These are phyloP conservation scores for Sylvia borin DNA, from an alignment of 2,797 vertebrate genomes.

Conservation along the genomic window DNA sequence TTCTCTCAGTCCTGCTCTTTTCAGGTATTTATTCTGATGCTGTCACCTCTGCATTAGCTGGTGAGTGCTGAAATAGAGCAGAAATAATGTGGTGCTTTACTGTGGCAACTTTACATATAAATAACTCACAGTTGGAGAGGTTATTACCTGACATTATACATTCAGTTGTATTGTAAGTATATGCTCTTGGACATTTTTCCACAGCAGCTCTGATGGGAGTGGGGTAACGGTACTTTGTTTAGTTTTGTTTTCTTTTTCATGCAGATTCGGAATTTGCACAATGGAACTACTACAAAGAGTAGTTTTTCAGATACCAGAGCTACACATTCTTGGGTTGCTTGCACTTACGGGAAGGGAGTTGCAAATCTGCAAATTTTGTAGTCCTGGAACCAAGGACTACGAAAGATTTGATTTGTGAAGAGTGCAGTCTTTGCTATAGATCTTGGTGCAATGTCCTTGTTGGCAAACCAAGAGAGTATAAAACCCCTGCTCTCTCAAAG, in stretches of 20 bases:
- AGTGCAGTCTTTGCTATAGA: neutral
- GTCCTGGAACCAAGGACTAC: neutral
- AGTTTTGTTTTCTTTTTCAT: neutral
- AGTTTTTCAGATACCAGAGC: neutral
- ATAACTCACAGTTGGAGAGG: neutral
- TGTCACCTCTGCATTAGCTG: neutral
- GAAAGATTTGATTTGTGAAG: neutral
- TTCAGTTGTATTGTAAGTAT: neutral
- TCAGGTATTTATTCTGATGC: neutral
- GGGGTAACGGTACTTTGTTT: rapidly evolving
- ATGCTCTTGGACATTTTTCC: neutral
- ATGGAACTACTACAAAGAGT: neutral
- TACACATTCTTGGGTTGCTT: neutral
- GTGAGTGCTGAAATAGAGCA: constrained; percentile 18
- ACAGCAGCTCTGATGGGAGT: neutral
- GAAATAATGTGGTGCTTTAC: neutral
- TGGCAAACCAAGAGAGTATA: neutral
- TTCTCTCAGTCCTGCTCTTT: neutral
- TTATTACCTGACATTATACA: neutral
- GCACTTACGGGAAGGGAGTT: neutral
- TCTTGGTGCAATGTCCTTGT: neutral
- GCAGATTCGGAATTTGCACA: neutral
- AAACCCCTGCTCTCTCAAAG: neutral
- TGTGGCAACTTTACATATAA: neutral
- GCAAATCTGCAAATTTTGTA: neutral